Conservation (phyloP, 2,797 vertebrate species). For the Phylloscopus collybita region DNA sequence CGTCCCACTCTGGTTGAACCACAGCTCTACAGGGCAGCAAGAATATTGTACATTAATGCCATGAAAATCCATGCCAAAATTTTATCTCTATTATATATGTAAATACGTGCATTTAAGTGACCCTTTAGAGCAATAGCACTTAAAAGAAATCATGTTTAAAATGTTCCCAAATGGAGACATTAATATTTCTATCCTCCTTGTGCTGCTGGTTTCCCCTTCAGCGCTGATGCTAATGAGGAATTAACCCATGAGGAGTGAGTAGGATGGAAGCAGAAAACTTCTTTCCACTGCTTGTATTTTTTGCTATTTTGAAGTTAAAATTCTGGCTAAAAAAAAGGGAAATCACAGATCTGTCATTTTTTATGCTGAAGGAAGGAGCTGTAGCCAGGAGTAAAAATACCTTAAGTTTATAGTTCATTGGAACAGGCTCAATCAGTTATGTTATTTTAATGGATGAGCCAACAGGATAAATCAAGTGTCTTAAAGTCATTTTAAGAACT, state of each 20-base stretch:
- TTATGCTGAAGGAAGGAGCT: neutral
- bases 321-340: neutral
- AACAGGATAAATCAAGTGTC: neutral
- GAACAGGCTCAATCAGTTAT: neutral
- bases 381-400: neutral
- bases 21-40: neutral
- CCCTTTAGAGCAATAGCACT: neutral
- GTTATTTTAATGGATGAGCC: neutral
- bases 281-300: neutral
- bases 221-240: neutral
- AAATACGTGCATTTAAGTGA: neutral
- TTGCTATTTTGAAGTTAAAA: slow-evolving; percentile 6
- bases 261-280: neutral
- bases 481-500: neutral
- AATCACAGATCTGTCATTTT: neutral
- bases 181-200: neutral
- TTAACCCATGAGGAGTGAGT: neutral
- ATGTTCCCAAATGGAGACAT: neutral
- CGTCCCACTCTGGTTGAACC: neutral
- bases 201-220: neutral
- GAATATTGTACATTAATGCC: neutral
- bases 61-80: neutral
- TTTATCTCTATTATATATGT: neutral
- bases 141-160: neutral
- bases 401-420: neutral